phyloP scores from a whole-genome alignment of 2,888 invertebrate genomes.

The Agonopterix heracliana region DNA sequence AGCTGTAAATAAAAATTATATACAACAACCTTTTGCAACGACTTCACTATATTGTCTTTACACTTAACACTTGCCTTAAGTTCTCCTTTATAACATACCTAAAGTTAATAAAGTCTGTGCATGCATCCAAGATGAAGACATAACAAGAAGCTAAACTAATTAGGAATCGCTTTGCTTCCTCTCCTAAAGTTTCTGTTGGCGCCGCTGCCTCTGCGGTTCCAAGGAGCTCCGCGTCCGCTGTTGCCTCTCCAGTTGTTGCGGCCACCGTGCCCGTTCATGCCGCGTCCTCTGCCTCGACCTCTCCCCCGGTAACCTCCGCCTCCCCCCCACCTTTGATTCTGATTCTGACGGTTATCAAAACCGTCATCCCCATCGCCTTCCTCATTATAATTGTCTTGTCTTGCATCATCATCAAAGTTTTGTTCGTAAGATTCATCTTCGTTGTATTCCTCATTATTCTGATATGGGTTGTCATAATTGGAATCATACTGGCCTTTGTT shows the following conservation, averaged over 20 bases:
- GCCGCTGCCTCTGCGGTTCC: conserved; percentile 49
- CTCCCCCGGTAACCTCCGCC: conserved; percentile 38
- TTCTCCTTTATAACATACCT: conserved; percentile 37
- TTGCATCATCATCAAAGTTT: conserved; percentile 46
- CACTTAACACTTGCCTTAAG: conserved; percentile 43
- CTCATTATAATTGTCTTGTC: conserved; percentile 38
- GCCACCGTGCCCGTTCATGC: conserved; percentile 57
- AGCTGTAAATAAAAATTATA: conserved; percentile 64
- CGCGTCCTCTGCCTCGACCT: conserved; percentile 58
- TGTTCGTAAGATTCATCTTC: conserved; percentile 44
- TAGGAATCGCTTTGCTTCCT: conserved; percentile 54
- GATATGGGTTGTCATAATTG: conserved; percentile 50
- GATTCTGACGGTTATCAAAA: conserved; percentile 35
- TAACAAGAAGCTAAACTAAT: conserved; percentile 33
- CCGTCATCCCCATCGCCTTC: conserved; percentile 42
- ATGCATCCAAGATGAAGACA: conserved; percentile 21
- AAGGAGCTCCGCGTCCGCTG: conserved; percentile 42
- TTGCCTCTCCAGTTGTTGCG: conserved; percentile 48
- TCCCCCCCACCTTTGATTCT: conserved; percentile 46
- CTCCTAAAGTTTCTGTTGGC: conserved; percentile 54
- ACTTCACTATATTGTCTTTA: conserved; percentile 53
- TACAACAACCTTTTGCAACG: conserved; percentile 64
- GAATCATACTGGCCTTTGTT: conserved; percentile 56
- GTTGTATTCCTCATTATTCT: conserved; percentile 51
- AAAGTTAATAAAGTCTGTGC: conserved; percentile 38